Base-by-base conservation (phyloP, 2,797 vertebrate genomes). In the Chelmon rostratus region DNA sequence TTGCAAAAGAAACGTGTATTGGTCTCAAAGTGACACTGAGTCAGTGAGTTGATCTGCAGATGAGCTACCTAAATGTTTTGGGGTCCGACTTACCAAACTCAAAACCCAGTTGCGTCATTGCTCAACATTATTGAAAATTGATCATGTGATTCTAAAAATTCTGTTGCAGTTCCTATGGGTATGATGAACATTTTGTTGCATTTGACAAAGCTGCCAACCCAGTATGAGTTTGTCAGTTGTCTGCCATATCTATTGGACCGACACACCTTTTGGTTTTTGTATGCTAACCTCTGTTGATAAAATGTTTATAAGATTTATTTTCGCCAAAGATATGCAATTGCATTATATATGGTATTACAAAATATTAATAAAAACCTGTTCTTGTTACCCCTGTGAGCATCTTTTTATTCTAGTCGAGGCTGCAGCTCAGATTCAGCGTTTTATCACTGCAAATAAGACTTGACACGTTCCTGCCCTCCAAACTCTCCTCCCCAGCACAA, bases 251-350 rank as follows among this genome's bases (percentile, higher is more conserved):
- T 92, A 83, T 87, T 88, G 89, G 93, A 94, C 93, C 90, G 92
- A 97, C 95, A 96, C 93, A 96, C 94, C 93, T 95, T 97, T 99
- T 98, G 97, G 95, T 97, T 99, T 98, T 98, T 99, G 96, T 98
- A 98, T 97, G 96, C 97, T 98, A 98, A 98, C 96, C 97, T 98
- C 96, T 98, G 97, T 98, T 98, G 96, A 98, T 98, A 96, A 98
- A 98, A 98, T 97, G 97, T 99, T 99, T 98, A 98, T 99, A 98
- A 98, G 98, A 96, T 99, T 99, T 99, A 99, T 99, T 99, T 99
- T 99, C 98, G 98, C 98, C 98, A 99, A 99, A 99, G 98, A 99
- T 97, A 99, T 98, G 96, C 97, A 97, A 98, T 98, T 96, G 97
- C 98, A 97, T 98, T 98, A 98, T 98, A 98, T 96, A 97, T 98